Base-by-base conservation (phyloP, 2,797 vertebrate species). In the Rhadinocentrus ornatus region DNA sequence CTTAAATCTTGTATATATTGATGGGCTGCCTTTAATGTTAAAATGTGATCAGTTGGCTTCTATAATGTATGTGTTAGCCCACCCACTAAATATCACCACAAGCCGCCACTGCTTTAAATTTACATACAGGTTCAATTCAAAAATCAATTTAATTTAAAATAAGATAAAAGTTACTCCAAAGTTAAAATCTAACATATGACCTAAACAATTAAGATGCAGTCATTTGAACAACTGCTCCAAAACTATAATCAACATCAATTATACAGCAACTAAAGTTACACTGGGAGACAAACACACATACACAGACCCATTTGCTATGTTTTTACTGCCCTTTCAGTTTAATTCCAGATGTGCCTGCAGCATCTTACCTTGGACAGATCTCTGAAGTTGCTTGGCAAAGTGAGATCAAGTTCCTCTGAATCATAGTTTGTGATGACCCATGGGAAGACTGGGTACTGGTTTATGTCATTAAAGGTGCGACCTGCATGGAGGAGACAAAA, bases 341-440 rank as follows among this genome's bases (percentile, higher is more conserved):
- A 6, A 55, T 66, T 2, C 16, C 8, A 22, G 4, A 52, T 24
- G n/a, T 34, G 24, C 3, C 24, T 20, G 0, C 5, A 22, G n/a
- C 26, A 54, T 69, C 67, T 72, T 93, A 99, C 98, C 96, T 99
- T 99, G 71, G 98, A 99, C 75, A 99, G 94, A 93, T 99, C 98
- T 92, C 98, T 96, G 93, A 97, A 99, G 94, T 99, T 99, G 93
- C 97, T 99, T 58, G 98, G 97, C 84, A 99, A 94, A n/a, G 97
- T 99, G 77, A 99, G 95, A 91, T 99, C 98, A 89, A 99, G 82
- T 68, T 97, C 96, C 75, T 96, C 96, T 4, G 96, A 96, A 62
- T 99, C 98, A 58, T 98, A 99, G 92, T 99, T 99, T 84, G 97
- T 98, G 91, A 99, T 96, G 69, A 99, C 95, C 98, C 98, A 99